phyloP scores from a whole-genome alignment of 2,888 invertebrate genomes.

The Crossocerus cetratus region DNA sequence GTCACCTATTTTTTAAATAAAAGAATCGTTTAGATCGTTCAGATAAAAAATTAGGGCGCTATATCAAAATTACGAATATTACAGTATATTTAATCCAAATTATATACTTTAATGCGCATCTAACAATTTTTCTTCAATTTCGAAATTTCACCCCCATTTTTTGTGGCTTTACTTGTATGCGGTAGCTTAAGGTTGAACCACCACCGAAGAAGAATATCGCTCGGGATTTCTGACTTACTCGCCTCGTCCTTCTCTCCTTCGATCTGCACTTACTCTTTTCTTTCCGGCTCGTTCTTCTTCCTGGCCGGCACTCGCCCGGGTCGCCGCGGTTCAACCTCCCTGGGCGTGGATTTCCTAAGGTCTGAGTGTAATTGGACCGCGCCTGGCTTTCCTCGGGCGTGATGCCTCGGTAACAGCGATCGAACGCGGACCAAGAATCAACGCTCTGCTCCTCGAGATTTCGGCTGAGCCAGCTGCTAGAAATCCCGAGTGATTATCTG shows the following conservation, averaged over 20 bases:
- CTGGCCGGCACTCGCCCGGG: background rate
- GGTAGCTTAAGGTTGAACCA: background rate
- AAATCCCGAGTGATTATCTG: too few species aligned
- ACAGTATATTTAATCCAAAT: too few species aligned
- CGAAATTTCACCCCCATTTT: too few species aligned
- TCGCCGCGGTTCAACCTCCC: background rate
- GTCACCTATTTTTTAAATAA: too few species aligned
- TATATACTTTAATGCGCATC: too few species aligned
- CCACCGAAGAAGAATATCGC: background rate
- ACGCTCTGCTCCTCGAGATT: background rate
- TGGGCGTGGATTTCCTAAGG: background rate
- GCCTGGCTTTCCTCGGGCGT: background rate
- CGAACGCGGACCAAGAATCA: background rate
- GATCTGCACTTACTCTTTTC: background rate
- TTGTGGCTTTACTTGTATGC: too few species aligned
- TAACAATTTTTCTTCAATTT: too few species aligned
- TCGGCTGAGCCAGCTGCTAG: too few species aligned
- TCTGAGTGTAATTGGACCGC: slow-evolving; percentile 6
- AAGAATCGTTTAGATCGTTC: too few species aligned
- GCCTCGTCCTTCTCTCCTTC: slow-evolving; percentile 13
- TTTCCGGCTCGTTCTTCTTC: background rate
- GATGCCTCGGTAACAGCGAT: background rate
- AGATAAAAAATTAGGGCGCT: too few species aligned
- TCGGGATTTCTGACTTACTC: background rate
- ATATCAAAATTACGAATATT: too few species aligned